Evolutionary conservation across 2,113 vertebrate genomes (phyloP).

Genomic region (Nansenia antarctica): DNA sequence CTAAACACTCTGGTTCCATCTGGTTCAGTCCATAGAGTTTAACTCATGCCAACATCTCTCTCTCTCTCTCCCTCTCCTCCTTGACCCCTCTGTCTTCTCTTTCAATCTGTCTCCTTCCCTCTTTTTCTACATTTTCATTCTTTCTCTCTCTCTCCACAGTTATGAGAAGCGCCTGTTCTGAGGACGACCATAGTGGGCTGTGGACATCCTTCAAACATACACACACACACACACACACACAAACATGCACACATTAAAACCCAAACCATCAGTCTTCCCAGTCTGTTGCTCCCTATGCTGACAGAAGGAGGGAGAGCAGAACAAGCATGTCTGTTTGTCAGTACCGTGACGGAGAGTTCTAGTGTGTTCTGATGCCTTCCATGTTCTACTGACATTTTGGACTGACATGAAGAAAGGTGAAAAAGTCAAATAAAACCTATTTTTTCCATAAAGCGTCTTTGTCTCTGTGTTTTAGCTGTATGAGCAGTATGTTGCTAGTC

Average conservation of each 20-base stretch:
- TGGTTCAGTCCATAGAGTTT: background rate
- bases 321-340: constrained; percentile 36
- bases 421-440: constrained; percentile 46
- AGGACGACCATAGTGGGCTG: constrained; percentile 48
- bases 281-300: constrained; percentile 1
- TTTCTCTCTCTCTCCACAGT: constrained; percentile 62
- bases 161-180: constrained; percentile 97
- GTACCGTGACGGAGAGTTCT: constrained; percentile 19
- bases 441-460: constrained; percentile 41
- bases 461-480: background rate
- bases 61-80: background rate
- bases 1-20: too few relatives aligned
- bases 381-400: constrained; percentile 19
- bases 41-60: background rate
- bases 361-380: constrained; percentile 27
- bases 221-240: constrained; percentile 1
- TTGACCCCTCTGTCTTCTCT: background rate
- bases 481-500: background rate
- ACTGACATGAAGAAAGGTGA: constrained; percentile 17
- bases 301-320: constrained; percentile 21
- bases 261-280: constrained; percentile 58
- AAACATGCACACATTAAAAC: constrained; percentile 10
- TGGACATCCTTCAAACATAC: constrained; percentile 17
- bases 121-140: background rate
- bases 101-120: background rate